Base-by-base conservation (phyloP, 2,113 vertebrate species). In the Anser cygnoides region DNA sequence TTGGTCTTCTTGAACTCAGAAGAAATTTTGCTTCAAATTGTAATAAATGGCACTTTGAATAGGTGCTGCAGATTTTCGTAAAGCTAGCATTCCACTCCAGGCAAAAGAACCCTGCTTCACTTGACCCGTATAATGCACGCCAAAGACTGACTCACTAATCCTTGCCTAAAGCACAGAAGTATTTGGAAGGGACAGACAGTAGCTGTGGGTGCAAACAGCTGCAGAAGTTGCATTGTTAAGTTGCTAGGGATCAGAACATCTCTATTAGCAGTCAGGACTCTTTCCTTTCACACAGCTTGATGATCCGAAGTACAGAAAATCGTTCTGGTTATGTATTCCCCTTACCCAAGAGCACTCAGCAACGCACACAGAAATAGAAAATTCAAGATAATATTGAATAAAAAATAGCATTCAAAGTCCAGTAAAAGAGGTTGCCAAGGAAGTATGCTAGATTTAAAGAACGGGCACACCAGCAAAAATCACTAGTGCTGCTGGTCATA, bases 131-230 rank as follows among this genome's bases (percentile, higher is more conserved):
- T n/a, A 93, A 80, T 46, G 59, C 43, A 71, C 66, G 57, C 75
- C 88, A 84, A 94, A 83, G 72, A 88, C 39, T 92, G 76, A 93
- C 39, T 96, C 76, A 43, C 35, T 77, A 93, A 92, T 71, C 73
- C 68, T 74, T 75, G 68, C 73, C 88, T 88, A 65, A 33, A 87
- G 90, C 76, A 90, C 57, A 50, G 11, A 66, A 78, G 43, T 61
- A 75, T 68, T 46, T 92, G 39, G 33, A 68, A 95, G 54, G 88
- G 28, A 74, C 17, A 79, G 78, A 82, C 72, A 74, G 85, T 43
- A 91, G 87, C 63, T 83, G 52, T 2, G 0, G 0, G 76, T 4
- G 52, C 58, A 93, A 87, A 74, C 1, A 85, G 87, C 70, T 66
- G 71, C 79, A 83, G 57, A 84, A 90, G n/a, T 19, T n/a, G 37